Evolutionary conservation across 2,113 vertebrate genomes (phyloP), one percentile per base, ranked within the genome.

Genomic region (Elgaria multicarinata): DNA sequence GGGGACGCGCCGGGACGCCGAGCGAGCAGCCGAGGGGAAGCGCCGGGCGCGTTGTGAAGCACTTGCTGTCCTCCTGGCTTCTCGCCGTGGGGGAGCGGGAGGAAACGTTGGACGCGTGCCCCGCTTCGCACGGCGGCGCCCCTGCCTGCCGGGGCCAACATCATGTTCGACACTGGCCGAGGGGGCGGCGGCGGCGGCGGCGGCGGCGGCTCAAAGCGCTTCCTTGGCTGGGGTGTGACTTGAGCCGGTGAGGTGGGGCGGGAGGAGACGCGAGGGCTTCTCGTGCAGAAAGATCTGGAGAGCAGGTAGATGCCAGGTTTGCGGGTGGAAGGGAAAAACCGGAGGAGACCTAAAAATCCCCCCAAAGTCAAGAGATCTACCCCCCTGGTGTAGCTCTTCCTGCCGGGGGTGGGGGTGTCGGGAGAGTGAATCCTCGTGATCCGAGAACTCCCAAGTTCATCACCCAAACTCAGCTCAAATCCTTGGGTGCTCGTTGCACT

Each of bases 101-200:
- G 74, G 36, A 55, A 33, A 58, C 53, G 84, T 44, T 96, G 96
- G 95, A 95, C 58, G 88, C 74, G 89, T 88, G 93, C 94, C 95
- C 91, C 88, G 89, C 90, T 79, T 67, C 87, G 79, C 88, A 0
- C 93, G 22, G 93, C 93, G 82, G 91, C 91, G 88, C 94, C 90
- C 90, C 86, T 10, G 93, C 92, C 90, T 87, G 89, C 91, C 85
- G 92, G 74, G 89, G 89, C 94, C 94, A 96, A 80, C 67, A 93
- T 8, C 93, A 85, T 75, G 85, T 87, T 85, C 76, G 84, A 86
- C 86, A 76, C 77, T 90, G 80, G 76, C 86, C 71, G 69, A 76
- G 84, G 62, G 72, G 91, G 85, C 3, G 20, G 83, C 83, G 22
- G 44, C 33, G 80, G 76, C 86, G 64, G 69, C 71, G 84, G 62